Base-by-base conservation (phyloP, 2,113 vertebrate species). In the Amia ocellicauda region DNA sequence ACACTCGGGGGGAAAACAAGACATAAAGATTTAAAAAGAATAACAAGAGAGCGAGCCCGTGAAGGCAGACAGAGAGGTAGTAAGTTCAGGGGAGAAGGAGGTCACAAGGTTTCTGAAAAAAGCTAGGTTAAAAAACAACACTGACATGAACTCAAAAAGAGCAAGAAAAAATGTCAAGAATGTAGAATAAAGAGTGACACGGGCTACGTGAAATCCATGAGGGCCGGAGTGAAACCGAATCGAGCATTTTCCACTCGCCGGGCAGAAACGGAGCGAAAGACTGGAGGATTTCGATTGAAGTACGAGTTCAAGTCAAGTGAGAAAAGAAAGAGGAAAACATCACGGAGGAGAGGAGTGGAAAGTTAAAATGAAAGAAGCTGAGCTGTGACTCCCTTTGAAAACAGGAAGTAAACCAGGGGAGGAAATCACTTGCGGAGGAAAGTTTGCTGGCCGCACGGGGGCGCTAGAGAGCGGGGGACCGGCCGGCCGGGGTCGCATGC, bases 171-270 rank as follows among this genome's bases (percentile, higher is more conserved):
- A 29, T 19, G 7, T 11, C 45, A 19, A 11, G 16, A 20, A 57
- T 78, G 78, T 54, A 55, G n/a, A 47, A 54, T 53, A 9, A 36
- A n/a, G 47, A 43, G 71, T 36, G 31, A 36, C 11, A 5, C 31
- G 9, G 52, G 58, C 84, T 89, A 90, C 54, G 91, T 91, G 73
- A 91, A 87, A 91, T 92, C 92, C 90, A 92, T 92, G 80, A 65
- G 85, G 77, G 75, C 43, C 64, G 62, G 23, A 51, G 66, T 17
- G 29, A 36, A 76, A 42, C 26, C 23, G 62, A 68, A 41, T 14
- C 36, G 57, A 58, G 54, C 64, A 67, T 53, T 60, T 41, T 53
- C 58, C 62, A 52, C 47, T 28, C 22, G 49, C 58, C 7, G 40
- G n/a, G n/a, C 45, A 3, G n/a, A 31, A 40, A 24, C 14, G 9